phyloP scores from a whole-genome alignment of 1,140 invertebrate genomes.

The Homarus americanus region DNA sequence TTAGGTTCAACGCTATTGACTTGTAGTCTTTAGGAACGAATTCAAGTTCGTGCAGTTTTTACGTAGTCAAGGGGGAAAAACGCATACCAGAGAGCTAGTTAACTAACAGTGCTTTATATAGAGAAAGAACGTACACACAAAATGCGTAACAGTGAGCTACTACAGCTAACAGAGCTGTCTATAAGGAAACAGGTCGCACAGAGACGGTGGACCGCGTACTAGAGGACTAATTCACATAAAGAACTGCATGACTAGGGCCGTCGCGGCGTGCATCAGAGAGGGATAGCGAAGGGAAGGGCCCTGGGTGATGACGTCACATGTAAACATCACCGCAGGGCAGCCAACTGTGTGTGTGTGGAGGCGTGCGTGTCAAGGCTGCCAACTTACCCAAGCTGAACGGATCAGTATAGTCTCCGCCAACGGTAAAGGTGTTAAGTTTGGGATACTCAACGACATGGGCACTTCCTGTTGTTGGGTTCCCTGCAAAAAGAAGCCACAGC shows the following conservation, averaged over 20 bases:
- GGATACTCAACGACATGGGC: constrained; percentile 66
- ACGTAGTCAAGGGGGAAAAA: too few species aligned
- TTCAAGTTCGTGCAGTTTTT: too few species aligned
- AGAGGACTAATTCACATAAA: too few species aligned
- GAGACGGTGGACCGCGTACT: too few species aligned
- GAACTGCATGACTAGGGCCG: neutral
- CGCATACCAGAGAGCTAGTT: too few species aligned
- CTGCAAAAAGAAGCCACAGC: constrained; percentile 67
- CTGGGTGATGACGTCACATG: constrained; percentile 31
- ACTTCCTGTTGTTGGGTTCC: constrained; percentile 39
- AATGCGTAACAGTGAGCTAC: too few species aligned
- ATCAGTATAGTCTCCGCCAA: constrained; percentile 64
- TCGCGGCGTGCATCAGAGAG: neutral
- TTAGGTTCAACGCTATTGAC: too few species aligned
- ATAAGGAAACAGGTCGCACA: too few species aligned
- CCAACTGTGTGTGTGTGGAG: constrained; percentile 7
- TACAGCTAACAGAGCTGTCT: too few species aligned
- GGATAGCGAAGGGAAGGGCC: constrained; percentile 15
- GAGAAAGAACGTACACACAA: too few species aligned
- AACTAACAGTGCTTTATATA: too few species aligned
- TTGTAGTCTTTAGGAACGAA: too few species aligned
- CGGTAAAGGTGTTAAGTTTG: constrained; percentile 70
- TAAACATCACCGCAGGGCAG: neutral
- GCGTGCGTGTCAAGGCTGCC: neutral
- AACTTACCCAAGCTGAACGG: constrained; percentile 68